Base-by-base conservation (phyloP, 53 echinoderm and acorn worm species). In the Temnopleurus reevesii region DNA sequence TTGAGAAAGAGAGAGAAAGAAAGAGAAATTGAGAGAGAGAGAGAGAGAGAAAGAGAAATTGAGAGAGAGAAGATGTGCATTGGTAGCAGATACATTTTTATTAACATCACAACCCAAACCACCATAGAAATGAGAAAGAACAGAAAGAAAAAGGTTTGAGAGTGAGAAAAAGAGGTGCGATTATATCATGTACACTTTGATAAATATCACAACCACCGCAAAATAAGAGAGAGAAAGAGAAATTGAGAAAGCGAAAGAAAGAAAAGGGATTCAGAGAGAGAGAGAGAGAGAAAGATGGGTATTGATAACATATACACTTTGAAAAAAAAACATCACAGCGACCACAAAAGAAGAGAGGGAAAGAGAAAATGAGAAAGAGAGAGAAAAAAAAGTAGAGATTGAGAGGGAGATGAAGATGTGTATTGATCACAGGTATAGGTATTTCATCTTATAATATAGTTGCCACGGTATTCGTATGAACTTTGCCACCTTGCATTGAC, bases 401-500 rank as follows among this genome's bases (percentile, higher is more conserved):
- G 77, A 77, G 12, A 77, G 45, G 24, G 5, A 44, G 47, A 49
- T 17, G 15, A 15, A 51, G 8, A 15, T 15, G 53, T 10, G 53
- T 51, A 30, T 25, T 4, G 46, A 79, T 79, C 46, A 1, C 12
- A 79, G 46, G 79, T 79, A 49, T 47, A 79, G 13, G 46, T 79
- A 46, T 79, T 28, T 79, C 79, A 49, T 12, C 49, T 47, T 79
- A 24, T 79, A 49, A 49, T 49, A 79, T 12, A 46, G 46, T 66
- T 77, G 46, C 79, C 79, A 77, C 26, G 13, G 49, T 29, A 46
- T 46, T 77, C 24, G 44, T 21, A 43, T 77, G 77, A 79, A 79
- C 49, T 47, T 49, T 49, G 79, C 79, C 79, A 79, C 79, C 79
- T 79, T 56, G 55, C 83, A 83, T 83, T 83, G 83, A 83, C 83